Conservation (phyloP, 2,888 invertebrate species). For the Lacanobia oleracea region DNA sequence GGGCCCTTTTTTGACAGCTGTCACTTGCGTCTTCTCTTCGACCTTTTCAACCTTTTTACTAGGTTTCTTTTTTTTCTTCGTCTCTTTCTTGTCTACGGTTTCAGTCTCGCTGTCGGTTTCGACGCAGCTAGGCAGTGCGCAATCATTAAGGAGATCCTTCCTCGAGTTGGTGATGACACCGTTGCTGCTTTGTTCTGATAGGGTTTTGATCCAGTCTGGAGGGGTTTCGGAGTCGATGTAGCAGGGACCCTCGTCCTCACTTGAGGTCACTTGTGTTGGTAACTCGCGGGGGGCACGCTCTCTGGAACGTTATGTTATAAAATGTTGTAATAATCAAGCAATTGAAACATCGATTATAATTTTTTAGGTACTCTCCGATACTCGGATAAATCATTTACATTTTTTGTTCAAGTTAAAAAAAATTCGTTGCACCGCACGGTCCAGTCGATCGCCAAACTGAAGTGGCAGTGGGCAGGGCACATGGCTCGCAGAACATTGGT, state of each 20-base stretch:
- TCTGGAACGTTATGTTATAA: constrained; percentile 77
- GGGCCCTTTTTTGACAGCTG: constrained; percentile 62
- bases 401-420: no score
- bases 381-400: no score
- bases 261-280: constrained; percentile 86
- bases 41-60: constrained; percentile 66
- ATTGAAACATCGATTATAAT: no score
- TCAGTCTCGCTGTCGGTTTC: constrained; percentile 77
- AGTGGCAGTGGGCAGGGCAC: no score
- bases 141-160: constrained; percentile 87
- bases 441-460: no score
- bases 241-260: constrained; percentile 88
- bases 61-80: constrained; percentile 63
- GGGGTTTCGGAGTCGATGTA: constrained; percentile 87
- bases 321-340: not conserved
- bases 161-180: constrained; percentile 85
- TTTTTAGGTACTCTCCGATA: no score
- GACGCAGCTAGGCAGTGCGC: constrained; percentile 78
- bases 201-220: constrained; percentile 84
- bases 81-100: constrained; percentile 74
- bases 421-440: no score
- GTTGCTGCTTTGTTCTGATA: constrained; percentile 82
- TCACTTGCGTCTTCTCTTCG: constrained; percentile 62
- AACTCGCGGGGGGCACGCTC: constrained; percentile 90
- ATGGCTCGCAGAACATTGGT: no score